phyloP scores from a whole-genome alignment of 1,140 invertebrate genomes.

The Drosophila azteca region DNA sequence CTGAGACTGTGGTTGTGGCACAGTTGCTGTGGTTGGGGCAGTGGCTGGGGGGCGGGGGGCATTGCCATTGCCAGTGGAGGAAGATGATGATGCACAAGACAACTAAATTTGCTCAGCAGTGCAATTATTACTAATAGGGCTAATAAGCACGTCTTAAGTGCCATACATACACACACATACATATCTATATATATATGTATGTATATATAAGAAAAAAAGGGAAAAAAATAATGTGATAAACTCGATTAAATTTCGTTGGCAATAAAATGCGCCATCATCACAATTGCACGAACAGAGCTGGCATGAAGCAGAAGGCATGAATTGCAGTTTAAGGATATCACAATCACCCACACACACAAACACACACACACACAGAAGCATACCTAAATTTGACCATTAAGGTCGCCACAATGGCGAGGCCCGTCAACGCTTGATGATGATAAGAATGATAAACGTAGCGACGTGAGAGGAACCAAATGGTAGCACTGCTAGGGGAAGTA shows the following conservation, averaged over 20 bases:
- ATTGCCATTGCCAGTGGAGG: neutral
- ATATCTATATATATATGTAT: neutral
- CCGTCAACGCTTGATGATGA: constrained; percentile 75
- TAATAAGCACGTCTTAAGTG: constrained; percentile 78
- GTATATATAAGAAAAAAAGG: neutral
- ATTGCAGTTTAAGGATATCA: constrained; percentile 77
- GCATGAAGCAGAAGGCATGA: constrained; percentile 47
- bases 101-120: constrained; percentile 77
- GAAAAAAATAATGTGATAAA: constrained; percentile 66
- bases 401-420: constrained; percentile 69
- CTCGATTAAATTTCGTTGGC: constrained; percentile 74
- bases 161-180: constrained; percentile 19
- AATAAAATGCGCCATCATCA: constrained; percentile 78
- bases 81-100: constrained; percentile 56
- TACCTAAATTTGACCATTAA: constrained; percentile 73
- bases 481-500: no score
- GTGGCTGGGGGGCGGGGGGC: neutral
- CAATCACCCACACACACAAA: constrained; percentile 13
- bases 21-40: neutral
- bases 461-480: neutral
- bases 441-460: constrained; percentile 37
- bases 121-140: constrained; percentile 80
- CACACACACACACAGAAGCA: constrained; percentile 12
- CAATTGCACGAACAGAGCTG: constrained; percentile 50
- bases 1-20: neutral